Percentiles rank a stretch among this genome's conserved stretches.
Conservation (phyloP, 2,888 invertebrate species). For the Drosophila greeni region DNA sequence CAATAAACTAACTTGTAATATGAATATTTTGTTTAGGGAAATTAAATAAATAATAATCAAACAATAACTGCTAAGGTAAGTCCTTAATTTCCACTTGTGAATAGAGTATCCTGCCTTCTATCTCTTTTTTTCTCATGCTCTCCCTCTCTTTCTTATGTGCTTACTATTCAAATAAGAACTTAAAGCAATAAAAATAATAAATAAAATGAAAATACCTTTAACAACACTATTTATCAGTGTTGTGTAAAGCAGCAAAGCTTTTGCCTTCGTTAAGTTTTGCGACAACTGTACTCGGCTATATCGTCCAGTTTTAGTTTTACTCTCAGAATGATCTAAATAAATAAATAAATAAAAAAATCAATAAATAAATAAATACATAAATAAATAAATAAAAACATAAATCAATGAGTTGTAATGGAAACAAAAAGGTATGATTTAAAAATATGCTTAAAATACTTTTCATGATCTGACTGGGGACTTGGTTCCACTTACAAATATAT, state of each 20-base stretch:
- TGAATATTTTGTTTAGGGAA: neutral
- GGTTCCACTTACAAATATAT: slow-evolving; percentile 12
- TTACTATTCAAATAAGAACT: no score
- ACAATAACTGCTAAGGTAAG: no score
- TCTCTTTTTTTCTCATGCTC: no score
- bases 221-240: neutral
- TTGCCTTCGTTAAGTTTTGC: neutral
- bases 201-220: neutral
- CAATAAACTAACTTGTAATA: neutral
- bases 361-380: no score
- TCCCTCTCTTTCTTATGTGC: no score
- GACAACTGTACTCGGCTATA: neutral
- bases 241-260: neutral
- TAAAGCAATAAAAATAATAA: neutral
- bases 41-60: neutral
- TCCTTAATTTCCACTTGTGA: no score
- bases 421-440: neutral
- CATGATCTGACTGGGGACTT: slow-evolving; percentile 7
- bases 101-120: no score
- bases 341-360: no score
- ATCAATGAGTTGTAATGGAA: neutral
- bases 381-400: neutral
- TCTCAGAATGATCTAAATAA: neutral
- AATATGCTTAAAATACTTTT: slow-evolving; percentile 3
- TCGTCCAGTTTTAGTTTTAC: neutral